Evolutionary conservation across 2,888 invertebrate species (phyloP).

Genomic region (Magallana nippona): DNA sequence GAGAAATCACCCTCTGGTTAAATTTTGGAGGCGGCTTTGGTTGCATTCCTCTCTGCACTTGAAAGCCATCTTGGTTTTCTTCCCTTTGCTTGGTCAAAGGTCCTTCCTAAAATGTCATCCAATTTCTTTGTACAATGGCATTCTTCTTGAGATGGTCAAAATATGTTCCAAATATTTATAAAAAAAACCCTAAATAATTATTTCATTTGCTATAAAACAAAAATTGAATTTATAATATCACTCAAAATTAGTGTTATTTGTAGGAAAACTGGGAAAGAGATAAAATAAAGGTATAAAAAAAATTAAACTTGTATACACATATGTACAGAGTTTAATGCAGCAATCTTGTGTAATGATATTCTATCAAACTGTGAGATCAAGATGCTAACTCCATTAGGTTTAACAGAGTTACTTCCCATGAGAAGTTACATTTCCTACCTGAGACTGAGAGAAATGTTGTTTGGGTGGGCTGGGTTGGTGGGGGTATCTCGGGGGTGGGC

Average conservation of each 20-base stretch:
- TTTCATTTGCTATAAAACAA: no score
- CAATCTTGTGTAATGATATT: no score
- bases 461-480: constrained; percentile 50
- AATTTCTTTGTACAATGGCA: not conserved
- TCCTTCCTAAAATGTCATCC: not conserved
- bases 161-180: not conserved
- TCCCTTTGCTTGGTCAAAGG: constrained; percentile 33
- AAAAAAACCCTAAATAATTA: no score
- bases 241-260: no score
- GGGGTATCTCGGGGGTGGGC: constrained; percentile 49
- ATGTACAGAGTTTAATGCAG: no score
- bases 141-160: not conserved
- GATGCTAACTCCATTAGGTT: no score
- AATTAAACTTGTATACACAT: no score
- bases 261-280: no score
- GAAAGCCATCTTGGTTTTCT: constrained; percentile 35
- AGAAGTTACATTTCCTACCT: constrained; percentile 44
- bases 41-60: constrained; percentile 47
- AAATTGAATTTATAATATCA: no score
- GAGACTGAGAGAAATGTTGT: constrained; percentile 51
- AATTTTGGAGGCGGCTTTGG: constrained; percentile 50
- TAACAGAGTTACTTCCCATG: not conserved
- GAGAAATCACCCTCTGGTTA: constrained; percentile 49
- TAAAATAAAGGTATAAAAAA: no score
- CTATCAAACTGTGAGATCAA: no score